These are phyloP conservation scores for Lagenorhynchus albirostris DNA, from an alignment of 2,113 vertebrate genomes.

Conservation along the genomic window DNA sequence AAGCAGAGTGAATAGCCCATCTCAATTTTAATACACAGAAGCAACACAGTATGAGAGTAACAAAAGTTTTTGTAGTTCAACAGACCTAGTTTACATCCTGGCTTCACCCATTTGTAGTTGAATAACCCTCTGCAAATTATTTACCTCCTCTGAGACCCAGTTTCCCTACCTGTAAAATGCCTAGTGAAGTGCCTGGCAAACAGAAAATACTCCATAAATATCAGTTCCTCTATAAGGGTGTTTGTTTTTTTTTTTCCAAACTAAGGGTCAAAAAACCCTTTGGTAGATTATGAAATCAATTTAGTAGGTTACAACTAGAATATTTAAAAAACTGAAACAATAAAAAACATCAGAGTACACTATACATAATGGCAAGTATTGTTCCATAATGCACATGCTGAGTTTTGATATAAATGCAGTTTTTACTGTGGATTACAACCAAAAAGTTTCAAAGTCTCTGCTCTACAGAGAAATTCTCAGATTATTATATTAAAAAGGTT, in stretches of 20 bases:
- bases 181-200: not conserved
- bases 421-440: not conserved
- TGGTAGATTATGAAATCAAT: not conserved
- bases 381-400: not conserved
- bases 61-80: not conserved
- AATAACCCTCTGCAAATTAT: not conserved
- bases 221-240: not conserved
- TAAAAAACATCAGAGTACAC: not conserved
- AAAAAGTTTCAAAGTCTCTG: constrained; percentile 3
- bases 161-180: not conserved
- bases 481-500: not conserved
- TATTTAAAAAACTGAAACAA: constrained; percentile 5
- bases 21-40: not conserved
- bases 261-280: not conserved
- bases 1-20: not conserved
- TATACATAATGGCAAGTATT: not conserved
- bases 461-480: not conserved
- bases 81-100: not conserved
- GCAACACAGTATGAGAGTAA: not conserved
- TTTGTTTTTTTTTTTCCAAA: not conserved
- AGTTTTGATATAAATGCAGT: not conserved
- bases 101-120: not conserved
- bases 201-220: not conserved
- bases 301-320: not conserved
- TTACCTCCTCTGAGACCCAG: not conserved